Conservation (phyloP, 2,888 invertebrate genomes). For the Maniola hyperantus region DNA sequence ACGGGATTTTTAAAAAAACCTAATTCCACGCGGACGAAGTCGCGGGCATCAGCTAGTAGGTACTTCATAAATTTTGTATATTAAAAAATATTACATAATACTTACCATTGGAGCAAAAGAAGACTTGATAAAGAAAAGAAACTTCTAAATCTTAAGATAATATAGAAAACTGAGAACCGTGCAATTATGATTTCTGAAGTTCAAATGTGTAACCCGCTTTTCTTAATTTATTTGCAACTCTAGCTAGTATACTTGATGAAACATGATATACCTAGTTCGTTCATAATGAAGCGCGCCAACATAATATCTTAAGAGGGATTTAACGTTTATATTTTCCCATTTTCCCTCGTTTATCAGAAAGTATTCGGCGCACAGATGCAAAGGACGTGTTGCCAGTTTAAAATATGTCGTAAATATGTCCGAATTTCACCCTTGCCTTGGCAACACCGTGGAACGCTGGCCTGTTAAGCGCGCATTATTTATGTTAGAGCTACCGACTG, state of each 20-base stretch:
- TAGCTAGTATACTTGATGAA: background rate
- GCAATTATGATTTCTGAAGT: no score
- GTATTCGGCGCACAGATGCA: conserved; percentile 33
- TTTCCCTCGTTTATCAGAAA: conserved; percentile 22
- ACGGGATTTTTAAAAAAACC: no score
- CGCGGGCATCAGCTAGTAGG: no score
- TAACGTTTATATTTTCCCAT: background rate
- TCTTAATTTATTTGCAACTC: no score
- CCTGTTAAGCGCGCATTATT: conserved; percentile 41
- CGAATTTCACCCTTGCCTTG: conserved; percentile 41
- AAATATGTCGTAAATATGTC: conserved; percentile 40
- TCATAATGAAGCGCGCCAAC: background rate
- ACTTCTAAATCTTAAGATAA: no score
- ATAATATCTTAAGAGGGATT: background rate
- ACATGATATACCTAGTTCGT: background rate
- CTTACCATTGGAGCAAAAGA: no score
- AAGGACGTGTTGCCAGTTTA: conserved; percentile 40
- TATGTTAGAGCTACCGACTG: conserved; percentile 38
- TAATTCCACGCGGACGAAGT: no score
- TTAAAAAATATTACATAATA: no score
- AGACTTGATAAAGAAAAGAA: no score
- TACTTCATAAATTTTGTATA: no score
- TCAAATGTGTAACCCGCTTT: no score
- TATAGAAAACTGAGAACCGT: no score
- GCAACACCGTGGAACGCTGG: conserved; percentile 35